Conservation (phyloP, 2,888 invertebrate genomes). For the Hydriomena furcata region DNA sequence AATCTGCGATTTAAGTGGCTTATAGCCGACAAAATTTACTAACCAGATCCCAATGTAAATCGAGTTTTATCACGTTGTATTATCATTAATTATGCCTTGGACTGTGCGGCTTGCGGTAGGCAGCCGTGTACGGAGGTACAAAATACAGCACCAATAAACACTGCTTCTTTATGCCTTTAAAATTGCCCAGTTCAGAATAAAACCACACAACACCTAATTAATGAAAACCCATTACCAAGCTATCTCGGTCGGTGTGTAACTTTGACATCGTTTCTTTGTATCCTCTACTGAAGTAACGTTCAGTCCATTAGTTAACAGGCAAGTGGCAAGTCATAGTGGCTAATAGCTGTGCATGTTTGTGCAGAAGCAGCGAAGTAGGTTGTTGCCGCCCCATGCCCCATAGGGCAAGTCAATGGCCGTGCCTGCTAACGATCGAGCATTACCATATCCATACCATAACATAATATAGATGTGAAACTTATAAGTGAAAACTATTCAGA, state of each 20-base stretch:
- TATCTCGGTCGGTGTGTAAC: background rate
- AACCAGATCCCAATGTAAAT: no score
- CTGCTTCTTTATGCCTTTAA: no score
- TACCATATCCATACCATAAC: background rate
- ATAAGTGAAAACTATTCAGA: no score
- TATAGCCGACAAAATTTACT: no score
- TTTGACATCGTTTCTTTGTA: background rate
- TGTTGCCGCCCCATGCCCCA: slow-evolving; percentile 41
- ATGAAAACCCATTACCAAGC: background rate
- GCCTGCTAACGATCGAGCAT: slow-evolving; percentile 49
- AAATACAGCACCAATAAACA: no score
- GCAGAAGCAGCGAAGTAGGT: slow-evolving; percentile 55
- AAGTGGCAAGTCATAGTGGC: slow-evolving; percentile 38
- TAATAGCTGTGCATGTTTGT: slow-evolving; percentile 43
- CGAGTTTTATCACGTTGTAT: no score
- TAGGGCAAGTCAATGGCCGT: slow-evolving; percentile 55
- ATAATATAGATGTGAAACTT: slow-evolving; percentile 6
- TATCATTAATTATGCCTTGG: no score
- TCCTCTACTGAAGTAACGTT: slow-evolving; percentile 9
- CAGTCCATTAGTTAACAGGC: slow-evolving; percentile 38
- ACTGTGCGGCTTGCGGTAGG: no score
- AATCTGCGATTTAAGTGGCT: no score
- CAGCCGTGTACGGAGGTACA: no score
- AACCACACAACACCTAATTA: background rate
- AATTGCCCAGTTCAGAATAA: background rate